Evolutionary conservation across 1,140 invertebrate species (phyloP).

Genomic region (Drosophila sechellia): DNA sequence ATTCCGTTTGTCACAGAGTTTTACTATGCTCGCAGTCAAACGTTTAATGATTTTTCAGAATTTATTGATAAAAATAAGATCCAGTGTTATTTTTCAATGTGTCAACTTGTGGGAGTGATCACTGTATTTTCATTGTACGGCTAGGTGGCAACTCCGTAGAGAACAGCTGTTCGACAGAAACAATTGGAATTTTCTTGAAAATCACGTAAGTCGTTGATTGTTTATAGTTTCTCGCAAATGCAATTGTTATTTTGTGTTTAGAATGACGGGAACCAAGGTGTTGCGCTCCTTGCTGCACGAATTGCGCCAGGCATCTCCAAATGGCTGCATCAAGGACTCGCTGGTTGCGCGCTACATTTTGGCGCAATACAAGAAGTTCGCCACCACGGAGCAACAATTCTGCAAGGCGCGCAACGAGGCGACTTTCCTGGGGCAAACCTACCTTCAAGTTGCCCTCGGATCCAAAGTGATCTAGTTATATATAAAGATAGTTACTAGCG

Average conservation of each 20-base stretch:
- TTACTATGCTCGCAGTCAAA: too few relatives aligned
- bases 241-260: neutral
- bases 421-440: constrained; percentile 89
- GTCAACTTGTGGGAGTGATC: neutral
- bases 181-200: neutral
- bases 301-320: constrained; percentile 61
- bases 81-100: neutral
- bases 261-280: constrained; percentile 71
- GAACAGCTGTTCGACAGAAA: constrained; percentile 15
- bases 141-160: constrained; percentile 8
- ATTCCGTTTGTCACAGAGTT: too few relatives aligned
- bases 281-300: constrained; percentile 74
- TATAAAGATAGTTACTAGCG: constrained; percentile 11
- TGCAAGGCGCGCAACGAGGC: constrained; percentile 93
- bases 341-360: constrained; percentile 87
- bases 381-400: constrained; percentile 91
- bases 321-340: constrained; percentile 83
- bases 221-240: constrained; percentile 10
- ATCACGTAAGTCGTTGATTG: constrained; percentile 43
- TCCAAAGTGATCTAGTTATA: constrained; percentile 86
- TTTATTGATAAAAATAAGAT: neutral
- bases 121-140: neutral
- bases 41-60: too few relatives aligned
- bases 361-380: constrained; percentile 89
- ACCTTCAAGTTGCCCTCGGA: constrained; percentile 94